Base-by-base conservation (phyloP, 2,888 invertebrate species). In the Xylocampa areola region DNA sequence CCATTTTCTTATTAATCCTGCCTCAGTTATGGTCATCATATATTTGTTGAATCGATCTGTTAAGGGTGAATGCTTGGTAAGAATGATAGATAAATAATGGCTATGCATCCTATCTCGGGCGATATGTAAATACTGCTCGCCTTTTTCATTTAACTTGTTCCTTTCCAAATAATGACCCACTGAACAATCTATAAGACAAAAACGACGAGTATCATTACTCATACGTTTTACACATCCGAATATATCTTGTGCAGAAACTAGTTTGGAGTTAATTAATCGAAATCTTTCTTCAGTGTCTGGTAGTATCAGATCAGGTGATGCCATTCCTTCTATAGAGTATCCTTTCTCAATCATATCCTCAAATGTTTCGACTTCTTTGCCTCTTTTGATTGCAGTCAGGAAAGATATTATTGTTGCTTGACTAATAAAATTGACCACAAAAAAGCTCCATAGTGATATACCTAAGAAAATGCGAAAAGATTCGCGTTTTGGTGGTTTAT, bases 341-440 rank as follows among this genome's bases (percentile, higher is more conserved):
- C 88, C 92, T 47, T 85, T 92, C 55, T 87, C 84, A 32, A 91
- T 81, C 1, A 94, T 76, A 64, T 94, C 94, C 10, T 91, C 86
- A 52, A 90, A 93, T 0, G 92, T 91, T 19, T 94, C 86, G 0
- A 94, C 86, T 40, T 94, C 92, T 59, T 86, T 88, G 0, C 91
- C 92, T 60, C 90, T 85, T 61, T 89, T 92, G 10, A 80, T 81
- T 1, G 89, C 90, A 7, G 91, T 89, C 48, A 94, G 90, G 33
- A 93, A 86, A 0, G 94, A 94, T 63, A 88, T 86, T 11, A 94
- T 91, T 7, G 84, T 87, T 0, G 93, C 94, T 63, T 94, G 94
- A 1, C 83, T 87, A 2, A 82, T 80, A 70, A 93, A 94, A 67
- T 90, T 94, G 4, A 94, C 67, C 4, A 91, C 49, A 58, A 93